These are phyloP conservation scores for Agelastica alni DNA, from an alignment of 2,888 invertebrate genomes.

Conservation along the genomic window DNA sequence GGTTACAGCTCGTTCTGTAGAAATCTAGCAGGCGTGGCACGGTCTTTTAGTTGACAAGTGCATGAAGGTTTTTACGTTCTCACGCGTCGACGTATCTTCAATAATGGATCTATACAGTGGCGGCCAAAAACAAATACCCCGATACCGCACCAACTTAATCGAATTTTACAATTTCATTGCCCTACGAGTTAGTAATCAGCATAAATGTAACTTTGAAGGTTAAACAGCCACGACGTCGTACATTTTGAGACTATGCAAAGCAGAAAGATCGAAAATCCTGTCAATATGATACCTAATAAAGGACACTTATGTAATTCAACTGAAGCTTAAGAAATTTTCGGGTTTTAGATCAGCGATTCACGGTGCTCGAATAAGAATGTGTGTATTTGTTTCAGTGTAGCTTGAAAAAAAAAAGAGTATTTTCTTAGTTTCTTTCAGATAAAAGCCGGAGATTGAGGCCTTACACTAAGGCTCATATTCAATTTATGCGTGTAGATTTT, in stretches of 20 bases:
- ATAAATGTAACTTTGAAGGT: background rate
- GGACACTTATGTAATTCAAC: too few relatives aligned
- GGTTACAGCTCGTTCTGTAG: constrained; percentile 23
- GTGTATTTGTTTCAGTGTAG: too few relatives aligned
- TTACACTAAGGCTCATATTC: constrained; percentile 30
- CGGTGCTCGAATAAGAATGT: too few relatives aligned
- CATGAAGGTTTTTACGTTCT: constrained; percentile 37
- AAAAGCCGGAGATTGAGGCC: constrained; percentile 25
- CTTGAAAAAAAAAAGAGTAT: too few relatives aligned
- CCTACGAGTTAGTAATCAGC: too few relatives aligned
- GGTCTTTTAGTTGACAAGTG: constrained; percentile 37
- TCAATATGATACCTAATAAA: too few relatives aligned
- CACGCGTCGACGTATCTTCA: constrained; percentile 33
- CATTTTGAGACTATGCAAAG: too few relatives aligned
- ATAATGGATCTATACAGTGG: constrained; percentile 11
- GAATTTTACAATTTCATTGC: too few relatives aligned
- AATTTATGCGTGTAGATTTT: constrained; percentile 31
- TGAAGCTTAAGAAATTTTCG: too few relatives aligned
- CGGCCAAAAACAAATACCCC: background rate
- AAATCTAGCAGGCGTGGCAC: constrained; percentile 33
- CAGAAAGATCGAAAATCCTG: too few relatives aligned
- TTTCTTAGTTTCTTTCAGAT: constrained; percentile 27
- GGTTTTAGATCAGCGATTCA: background rate
- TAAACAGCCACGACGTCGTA: too few relatives aligned
- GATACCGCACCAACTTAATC: too few relatives aligned